Base-by-base conservation (phyloP, 2,113 vertebrate genomes). In the Scopus umbretta region DNA sequence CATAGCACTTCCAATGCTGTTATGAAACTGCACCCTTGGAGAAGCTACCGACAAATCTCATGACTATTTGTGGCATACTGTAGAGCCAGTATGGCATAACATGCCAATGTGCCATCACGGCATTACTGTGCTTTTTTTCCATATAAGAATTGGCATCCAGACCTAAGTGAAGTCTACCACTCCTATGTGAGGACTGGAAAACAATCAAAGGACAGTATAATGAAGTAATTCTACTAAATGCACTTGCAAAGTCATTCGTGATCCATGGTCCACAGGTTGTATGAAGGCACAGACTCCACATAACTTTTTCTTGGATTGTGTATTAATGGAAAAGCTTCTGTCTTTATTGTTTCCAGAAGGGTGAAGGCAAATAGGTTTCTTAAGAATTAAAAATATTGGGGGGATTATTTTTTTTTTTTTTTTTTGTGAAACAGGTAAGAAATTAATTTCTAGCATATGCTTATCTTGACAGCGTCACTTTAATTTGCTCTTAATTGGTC, bases 401-500 rank as follows among this genome's bases (percentile, higher is more conserved):
- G 10, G 16, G n/a, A 27, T 19, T n/a, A n/a, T n/a, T n/a, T n/a
- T n/a, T n/a, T n/a, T 42, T 40, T 30, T 50, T 79, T 76, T 34
- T 72, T 53, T 34, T 72, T 53, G 32, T 55, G 42, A 90, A 75
- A 29, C 25, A 91, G 76, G 65, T 94, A 92, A 80, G 42, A 93
- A 89, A 91, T 94, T 75, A 30, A 56, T 84, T 86, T 91, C 49
- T 81, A 81, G 61, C 73, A 85, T 79, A 78, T 67, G 65, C 7
- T 85, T 87, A 65, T 75, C 56, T 79, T 94, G 92, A 91, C 83
- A 91, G 36, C 10, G 1, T 79, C 56, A 65, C 36, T 95, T 96
- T 71, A 63, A 91, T 80, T 93, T 96, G 27, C 34, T 49, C 43
- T 87, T 94, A 96, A 94, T 81, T 75, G 13, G 52, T 86, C 86